A percentile compares a stretch with the other conserved stretches of the same genome.
These are phyloP conservation scores for Rhogogaster chlorosoma DNA, from an alignment of 2,888 invertebrate species.

Conservation along the genomic window DNA sequence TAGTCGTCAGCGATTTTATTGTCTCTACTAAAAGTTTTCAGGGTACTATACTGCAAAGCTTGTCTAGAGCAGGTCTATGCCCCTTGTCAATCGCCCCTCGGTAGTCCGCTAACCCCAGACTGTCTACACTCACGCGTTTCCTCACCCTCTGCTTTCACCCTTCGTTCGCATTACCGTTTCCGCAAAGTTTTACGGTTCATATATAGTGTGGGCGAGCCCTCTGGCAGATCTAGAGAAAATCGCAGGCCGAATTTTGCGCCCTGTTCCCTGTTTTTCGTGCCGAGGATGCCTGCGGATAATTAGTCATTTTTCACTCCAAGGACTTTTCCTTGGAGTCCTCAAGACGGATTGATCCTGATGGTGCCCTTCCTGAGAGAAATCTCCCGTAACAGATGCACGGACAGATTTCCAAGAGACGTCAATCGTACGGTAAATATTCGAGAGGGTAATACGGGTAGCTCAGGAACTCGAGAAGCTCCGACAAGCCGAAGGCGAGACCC, in stretches of 20 bases:
- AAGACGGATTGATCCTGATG: not conserved
- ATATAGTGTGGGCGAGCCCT: not conserved
- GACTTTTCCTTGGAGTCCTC: too few relatives aligned
- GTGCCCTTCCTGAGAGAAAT: not conserved
- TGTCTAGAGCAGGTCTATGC: slow-evolving; percentile 27
- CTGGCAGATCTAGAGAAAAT: not conserved
- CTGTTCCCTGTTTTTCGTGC: not conserved
- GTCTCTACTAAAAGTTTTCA: slow-evolving; percentile 34
- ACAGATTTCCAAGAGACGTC: not conserved
- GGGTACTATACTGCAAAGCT: slow-evolving; percentile 3
- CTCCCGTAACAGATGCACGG: not conserved
- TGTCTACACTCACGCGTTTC: not conserved
- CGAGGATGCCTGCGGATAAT: too few relatives aligned
- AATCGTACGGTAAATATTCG: not conserved
- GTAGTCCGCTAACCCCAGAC: slow-evolving; percentile 8
- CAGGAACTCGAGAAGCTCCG: not conserved
- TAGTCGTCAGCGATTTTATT: slow-evolving; percentile 34
- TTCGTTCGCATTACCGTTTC: slow-evolving; percentile 1
- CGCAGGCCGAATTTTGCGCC: not conserved
- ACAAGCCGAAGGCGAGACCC: not conserved
- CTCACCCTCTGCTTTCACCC: not conserved
- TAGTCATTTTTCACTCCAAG: not conserved
- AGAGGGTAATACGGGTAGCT: not conserved
- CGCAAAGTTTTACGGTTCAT: not conserved
- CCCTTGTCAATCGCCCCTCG: slow-evolving; percentile 26